Evolutionary conservation across 2,888 invertebrate genomes (phyloP).

Genomic region (Alcis repandata): DNA sequence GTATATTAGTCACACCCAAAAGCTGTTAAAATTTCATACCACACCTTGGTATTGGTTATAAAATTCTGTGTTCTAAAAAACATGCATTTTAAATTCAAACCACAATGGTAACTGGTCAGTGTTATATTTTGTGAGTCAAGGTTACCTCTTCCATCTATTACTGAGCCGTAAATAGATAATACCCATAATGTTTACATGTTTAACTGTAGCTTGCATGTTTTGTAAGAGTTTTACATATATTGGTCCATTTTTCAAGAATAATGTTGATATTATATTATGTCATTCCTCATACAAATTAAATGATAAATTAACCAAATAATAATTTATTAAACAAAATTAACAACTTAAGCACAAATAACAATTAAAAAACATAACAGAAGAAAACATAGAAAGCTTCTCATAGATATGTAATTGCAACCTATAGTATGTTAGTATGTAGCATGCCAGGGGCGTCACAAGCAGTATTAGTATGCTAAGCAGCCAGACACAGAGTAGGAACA

Average conservation of each 20-base stretch:
- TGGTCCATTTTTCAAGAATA: no score
- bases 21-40: not conserved
- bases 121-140: conserved; percentile 38
- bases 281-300: conserved; percentile 7
- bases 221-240: no score
- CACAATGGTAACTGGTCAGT: conserved; percentile 10
- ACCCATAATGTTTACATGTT: conserved; percentile 3
- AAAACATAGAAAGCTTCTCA: conserved; percentile 19
- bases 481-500: conserved; percentile 45
- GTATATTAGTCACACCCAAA: not conserved
- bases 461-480: conserved; percentile 51
- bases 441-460: conserved; percentile 61
- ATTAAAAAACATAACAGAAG: conserved; percentile 12
- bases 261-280: no score
- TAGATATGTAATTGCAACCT: conserved; percentile 38
- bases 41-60: not conserved
- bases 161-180: conserved; percentile 22
- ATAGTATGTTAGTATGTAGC: conserved; percentile 52
- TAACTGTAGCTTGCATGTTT: not conserved
- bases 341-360: not conserved
- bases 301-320: not conserved
- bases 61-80: not conserved
- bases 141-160: conserved; percentile 15
- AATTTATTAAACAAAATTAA: conserved; percentile 21
- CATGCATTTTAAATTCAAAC: conserved; percentile 14